Percentiles rank a stretch among this genome's conserved stretches.
phyloP scores from a whole-genome alignment of 2,888 invertebrate species.

The Drosophila heteroneura region DNA sequence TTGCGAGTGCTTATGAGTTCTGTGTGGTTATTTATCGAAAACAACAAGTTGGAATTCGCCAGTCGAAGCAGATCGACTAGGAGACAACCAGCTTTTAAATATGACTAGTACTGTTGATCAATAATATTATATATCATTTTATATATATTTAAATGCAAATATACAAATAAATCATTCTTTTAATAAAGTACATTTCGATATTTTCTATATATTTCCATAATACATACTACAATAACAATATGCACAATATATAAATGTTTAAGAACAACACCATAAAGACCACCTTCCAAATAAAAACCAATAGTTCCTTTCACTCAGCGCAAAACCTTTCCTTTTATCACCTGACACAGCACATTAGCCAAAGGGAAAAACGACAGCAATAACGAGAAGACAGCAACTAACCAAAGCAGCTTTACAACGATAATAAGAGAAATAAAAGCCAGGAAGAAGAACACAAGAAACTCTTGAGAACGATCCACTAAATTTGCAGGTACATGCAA shows the following conservation, averaged over 20 bases:
- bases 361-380: background rate
- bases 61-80: background rate
- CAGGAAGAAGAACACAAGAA: background rate
- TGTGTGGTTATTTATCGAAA: background rate
- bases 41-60: background rate
- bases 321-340: constrained; percentile 11
- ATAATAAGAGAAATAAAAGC: constrained; percentile 16
- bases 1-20: background rate
- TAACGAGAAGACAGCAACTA: background rate
- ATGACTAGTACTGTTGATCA: background rate
- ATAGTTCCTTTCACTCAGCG: too few species aligned
- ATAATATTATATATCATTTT: background rate
- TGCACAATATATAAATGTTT: fast-evolving
- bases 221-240: background rate
- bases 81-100: background rate
- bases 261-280: background rate
- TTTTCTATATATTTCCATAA: background rate
- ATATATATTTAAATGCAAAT: background rate
- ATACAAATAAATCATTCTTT: too few species aligned
- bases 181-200: background rate
- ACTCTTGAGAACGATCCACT: constrained; percentile 40
- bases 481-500: constrained; percentile 49
- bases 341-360: constrained; percentile 10
- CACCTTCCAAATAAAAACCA: background rate
- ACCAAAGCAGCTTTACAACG: constrained; percentile 20